Evolutionary conservation across 1,140 invertebrate species (phyloP), one percentile per base, ranked within the genome.

Genomic region (Drosophila truncata): DNA sequence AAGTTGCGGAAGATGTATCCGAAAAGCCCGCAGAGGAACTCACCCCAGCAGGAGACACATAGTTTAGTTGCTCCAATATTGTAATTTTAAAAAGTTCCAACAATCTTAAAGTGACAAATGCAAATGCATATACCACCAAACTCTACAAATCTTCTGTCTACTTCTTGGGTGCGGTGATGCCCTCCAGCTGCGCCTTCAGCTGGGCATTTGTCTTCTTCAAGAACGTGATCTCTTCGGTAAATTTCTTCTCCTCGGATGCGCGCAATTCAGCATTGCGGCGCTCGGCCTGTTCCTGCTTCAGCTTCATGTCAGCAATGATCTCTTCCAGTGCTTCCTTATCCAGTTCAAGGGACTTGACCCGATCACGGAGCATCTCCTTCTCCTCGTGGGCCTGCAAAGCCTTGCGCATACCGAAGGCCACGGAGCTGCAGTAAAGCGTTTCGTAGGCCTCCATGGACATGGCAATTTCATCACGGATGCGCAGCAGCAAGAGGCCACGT

Each of bases 321-420:
- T 96, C 95, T 87, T 98, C 97, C 4, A 98, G 92, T 37, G 95
- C 94, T 39, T 94, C 93, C 77, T 97, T 97, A 79, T 98, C 95
- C 2, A 93, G 82, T 90, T 95, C 95, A 25, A 98, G 93, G 3
- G 93, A 93, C 18, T 94, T 93, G 13, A 95, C 94, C 85, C 94
- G 93, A 50, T 95, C 94, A 70, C 94, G 93, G 5, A 95, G 80
- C 77, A 95, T 95, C 41, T 94, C 94, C 91, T 95, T 95, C 44
- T 95, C 95, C 93, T 95, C 95, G 75, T 95, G 95, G 4, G 95
- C 96, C 93, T 98, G 96, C 55, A 99, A 93, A n/a, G 98, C 98
- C 94, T 99, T 99, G 46, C 99, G 95, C 95, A 99, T 98, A 31
- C 99, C 99, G 93, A 99, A 99, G 7, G 98, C 98, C 58, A 99